A percentile compares a stretch with the other conserved stretches of the same genome.
Conservation (phyloP, 2,888 invertebrate species). For the Nowickia ferox region DNA sequence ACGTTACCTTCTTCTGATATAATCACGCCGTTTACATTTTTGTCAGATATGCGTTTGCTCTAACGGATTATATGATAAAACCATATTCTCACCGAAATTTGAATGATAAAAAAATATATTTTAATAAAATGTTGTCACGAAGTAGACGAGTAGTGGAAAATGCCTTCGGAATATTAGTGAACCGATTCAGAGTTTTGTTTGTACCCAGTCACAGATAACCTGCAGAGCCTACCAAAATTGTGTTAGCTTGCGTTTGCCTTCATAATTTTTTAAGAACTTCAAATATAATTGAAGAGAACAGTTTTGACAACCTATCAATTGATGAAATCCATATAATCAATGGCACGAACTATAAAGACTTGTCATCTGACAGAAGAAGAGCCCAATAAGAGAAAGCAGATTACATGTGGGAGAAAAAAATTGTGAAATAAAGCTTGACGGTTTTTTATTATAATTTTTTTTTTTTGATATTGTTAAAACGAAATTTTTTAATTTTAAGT, state of each 20-base stretch:
- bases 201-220: conserved; percentile 35
- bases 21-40: conserved; percentile 30
- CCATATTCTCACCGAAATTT: conserved; percentile 28
- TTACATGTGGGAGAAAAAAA: conserved; percentile 12
- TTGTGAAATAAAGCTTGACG: not conserved
- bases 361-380: conserved; percentile 16
- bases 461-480: no score
- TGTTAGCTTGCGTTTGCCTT: conserved; percentile 29
- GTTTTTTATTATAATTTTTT: not conserved
- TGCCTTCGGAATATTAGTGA: conserved; percentile 41
- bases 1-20: conserved; percentile 24
- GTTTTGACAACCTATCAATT: conserved; percentile 19
- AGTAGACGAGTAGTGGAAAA: conserved; percentile 51
- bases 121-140: conserved; percentile 38
- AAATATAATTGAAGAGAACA: not conserved
- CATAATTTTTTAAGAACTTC: conserved; percentile 39
- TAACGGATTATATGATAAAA: conserved; percentile 38
- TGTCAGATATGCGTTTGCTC: conserved; percentile 37
- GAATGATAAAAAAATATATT: conserved; percentile 28
- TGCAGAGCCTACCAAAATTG: conserved; percentile 27
- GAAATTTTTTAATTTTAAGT: no score
- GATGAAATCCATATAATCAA: conserved; percentile 12
- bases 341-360: conserved; percentile 1
- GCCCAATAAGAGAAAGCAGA: conserved; percentile 4
- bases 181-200: conserved; percentile 39